Evolutionary conservation across 2,797 vertebrate genomes (phyloP), one percentile per base, ranked within the genome.

Genomic region (Ceyx erithaca): DNA sequence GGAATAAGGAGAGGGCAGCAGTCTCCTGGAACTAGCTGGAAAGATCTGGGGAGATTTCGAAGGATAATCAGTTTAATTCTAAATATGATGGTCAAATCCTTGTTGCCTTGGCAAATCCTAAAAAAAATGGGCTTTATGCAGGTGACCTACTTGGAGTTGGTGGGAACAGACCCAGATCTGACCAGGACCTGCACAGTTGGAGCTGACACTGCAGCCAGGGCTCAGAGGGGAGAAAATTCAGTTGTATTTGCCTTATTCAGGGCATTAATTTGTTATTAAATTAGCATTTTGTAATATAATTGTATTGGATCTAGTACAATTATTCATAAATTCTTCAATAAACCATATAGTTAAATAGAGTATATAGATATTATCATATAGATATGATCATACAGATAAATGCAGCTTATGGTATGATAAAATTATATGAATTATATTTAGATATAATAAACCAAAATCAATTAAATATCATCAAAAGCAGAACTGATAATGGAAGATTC

Each of bases 61-160:
- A 90, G 67, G 76, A 87, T 78, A 72, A 80, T 58, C 58, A 80
- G n/a, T 93, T 92, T 92, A 71, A 69, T 85, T 87, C 43, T 62
- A 71, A 89, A 87, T 91, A 83, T 62, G 81, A 35, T 59, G 9
- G 62, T 80, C 66, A 87, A 91, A 85, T 84, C 59, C 40, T 26
- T 76, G 43, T 90, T 90, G 66, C 51, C 76, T 75, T 72, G 49
- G 70, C 30, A 92, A 61, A 91, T 91, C 61, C 58, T 69, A 37
- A 37, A 66, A 75, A 62, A 89, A 80, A 71, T 52, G 18, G 66
- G 30, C 23, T 87, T 87, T 75, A 37, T 76, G 37, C 54, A 78
- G 62, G 76, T 93, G 79, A 91, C 43, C 31, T 80, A 19, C 76
- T 78, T 83, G 68, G 66, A 46, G 30, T 5, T 78, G 58, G 26